phyloP scores from a whole-genome alignment of 2,113 vertebrate species.

The Lycaon pictus region DNA sequence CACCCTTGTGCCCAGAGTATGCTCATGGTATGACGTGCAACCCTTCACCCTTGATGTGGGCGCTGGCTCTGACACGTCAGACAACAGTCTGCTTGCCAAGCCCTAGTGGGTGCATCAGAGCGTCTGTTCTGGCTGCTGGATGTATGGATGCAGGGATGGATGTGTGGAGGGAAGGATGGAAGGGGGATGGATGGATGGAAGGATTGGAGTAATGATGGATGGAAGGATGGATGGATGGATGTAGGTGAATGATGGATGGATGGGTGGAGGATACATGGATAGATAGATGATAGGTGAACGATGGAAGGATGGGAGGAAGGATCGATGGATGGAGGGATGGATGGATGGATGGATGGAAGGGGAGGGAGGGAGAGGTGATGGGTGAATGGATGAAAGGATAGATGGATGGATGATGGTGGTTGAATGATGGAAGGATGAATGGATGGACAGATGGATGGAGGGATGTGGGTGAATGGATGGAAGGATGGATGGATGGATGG shows the following conservation, averaged over 20 bases:
- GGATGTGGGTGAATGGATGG: too few relatives aligned
- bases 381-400: fast-evolving
- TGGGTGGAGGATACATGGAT: not conserved
- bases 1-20: not conserved
- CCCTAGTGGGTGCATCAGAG: not conserved
- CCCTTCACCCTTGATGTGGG: not conserved
- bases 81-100: not conserved
- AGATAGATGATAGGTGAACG: not conserved
- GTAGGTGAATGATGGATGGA: not conserved
- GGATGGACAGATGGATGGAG: fast-evolving
- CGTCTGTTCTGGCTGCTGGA: not conserved
- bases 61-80: not conserved
- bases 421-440: fast-evolving
- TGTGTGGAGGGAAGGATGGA: not conserved
- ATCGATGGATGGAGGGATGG: not conserved
- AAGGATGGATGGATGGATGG: too few relatives aligned
- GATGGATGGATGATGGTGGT: too few relatives aligned
- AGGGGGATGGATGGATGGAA: not conserved
- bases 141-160: too few relatives aligned
- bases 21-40: fast-evolving
- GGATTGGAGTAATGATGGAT: too few relatives aligned
- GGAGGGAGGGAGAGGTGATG: too few relatives aligned
- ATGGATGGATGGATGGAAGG: too few relatives aligned
- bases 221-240: fast-evolving
- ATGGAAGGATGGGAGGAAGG: not conserved